These are phyloP conservation scores for Dendrolimus punctatus DNA, from an alignment of 1,140 invertebrate species.

Conservation along the genomic window DNA sequence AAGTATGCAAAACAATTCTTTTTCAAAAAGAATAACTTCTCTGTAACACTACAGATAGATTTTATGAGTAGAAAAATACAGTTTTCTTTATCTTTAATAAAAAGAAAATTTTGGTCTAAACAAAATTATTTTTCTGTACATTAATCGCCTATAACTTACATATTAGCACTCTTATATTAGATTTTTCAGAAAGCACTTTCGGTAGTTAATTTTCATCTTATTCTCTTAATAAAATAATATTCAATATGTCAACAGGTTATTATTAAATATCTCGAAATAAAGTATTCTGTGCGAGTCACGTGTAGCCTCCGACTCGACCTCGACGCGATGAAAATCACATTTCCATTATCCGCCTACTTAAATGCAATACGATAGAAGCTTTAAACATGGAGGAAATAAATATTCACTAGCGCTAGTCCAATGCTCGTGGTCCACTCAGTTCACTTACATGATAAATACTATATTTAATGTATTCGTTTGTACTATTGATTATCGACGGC, in stretches of 20 bases:
- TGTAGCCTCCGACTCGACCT: conserved; percentile 46
- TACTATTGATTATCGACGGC: conserved; percentile 52
- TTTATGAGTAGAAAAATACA: conserved; percentile 18
- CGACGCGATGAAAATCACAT: conserved; percentile 43
- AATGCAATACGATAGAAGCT: conserved; percentile 53
- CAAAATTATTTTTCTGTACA: conserved; percentile 24
- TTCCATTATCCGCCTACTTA: conserved; percentile 50
- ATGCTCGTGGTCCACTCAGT: conserved; percentile 58
- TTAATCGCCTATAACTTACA: conserved; percentile 7
- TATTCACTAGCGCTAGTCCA: conserved; percentile 55
- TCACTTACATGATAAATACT: conserved; percentile 51
- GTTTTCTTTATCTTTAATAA: conserved; percentile 19
- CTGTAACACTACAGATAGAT: conserved; percentile 3
- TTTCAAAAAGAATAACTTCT: conserved; percentile 67
- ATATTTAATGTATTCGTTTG: conserved; percentile 53
- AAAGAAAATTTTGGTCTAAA: conserved; percentile 28
- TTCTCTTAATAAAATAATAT: conserved; percentile 4
- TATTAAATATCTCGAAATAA: too few species aligned
- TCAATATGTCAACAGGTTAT: conserved; percentile 4
- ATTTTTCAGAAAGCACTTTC: conserved; percentile 60
- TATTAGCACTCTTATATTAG: conserved; percentile 31
- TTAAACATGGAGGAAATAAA: conserved; percentile 65
- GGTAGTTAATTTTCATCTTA: conserved; percentile 22
- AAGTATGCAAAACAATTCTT: conserved; percentile 58
- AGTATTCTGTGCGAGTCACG: too few species aligned